Conservation (phyloP, 2,113 vertebrate genomes). For the Struthidea cinerea region DNA sequence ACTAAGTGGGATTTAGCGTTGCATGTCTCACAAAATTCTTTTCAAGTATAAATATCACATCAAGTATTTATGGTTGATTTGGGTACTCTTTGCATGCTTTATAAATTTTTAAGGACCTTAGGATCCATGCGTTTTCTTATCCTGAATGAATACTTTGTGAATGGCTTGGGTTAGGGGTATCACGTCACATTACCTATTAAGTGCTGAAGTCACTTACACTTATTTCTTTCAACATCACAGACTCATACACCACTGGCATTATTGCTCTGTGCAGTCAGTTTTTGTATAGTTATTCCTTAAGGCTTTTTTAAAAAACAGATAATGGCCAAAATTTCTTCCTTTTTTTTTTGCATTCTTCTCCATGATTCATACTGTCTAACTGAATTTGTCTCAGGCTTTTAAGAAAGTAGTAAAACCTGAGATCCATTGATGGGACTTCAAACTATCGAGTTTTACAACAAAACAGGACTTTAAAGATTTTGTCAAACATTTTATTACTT, state of each 20-base stretch:
- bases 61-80: not conserved
- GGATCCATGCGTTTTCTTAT: not conserved
- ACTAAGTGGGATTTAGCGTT: not conserved
- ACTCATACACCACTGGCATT: not conserved
- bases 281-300: not conserved
- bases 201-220: not conserved
- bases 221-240: not conserved
- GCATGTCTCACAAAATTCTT: not conserved
- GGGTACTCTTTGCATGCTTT: not conserved
- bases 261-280: not conserved
- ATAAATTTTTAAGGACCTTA: not conserved
- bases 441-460: not conserved
- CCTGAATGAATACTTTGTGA: not conserved
- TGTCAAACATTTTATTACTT: not conserved
- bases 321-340: not conserved
- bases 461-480: not conserved
- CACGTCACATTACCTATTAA: not conserved
- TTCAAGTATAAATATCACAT: not conserved
- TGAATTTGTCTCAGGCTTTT: not conserved
- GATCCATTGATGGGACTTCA: not conserved
- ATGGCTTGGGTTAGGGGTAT: not conserved
- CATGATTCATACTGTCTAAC: not conserved
- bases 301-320: not conserved
- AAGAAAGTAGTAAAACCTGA: not conserved
- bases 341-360: not conserved